Base-by-base conservation (phyloP, 2,888 invertebrate species). In the Glaucopsyche alexis region DNA sequence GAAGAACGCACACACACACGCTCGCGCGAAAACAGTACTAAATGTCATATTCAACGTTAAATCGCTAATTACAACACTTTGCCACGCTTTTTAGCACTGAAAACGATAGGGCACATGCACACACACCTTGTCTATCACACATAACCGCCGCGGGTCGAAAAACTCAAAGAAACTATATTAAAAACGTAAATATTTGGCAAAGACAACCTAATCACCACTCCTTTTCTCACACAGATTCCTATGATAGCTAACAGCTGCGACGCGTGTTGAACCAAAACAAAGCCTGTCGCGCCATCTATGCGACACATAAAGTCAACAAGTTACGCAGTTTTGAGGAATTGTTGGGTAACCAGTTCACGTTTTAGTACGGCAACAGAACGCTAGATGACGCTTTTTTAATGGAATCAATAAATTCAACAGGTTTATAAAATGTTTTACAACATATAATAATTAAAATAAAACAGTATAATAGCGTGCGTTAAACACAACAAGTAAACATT, bases 181-280 rank as follows among this genome's bases (percentile, higher is more conserved):
- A 91, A 91, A 89, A 85, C 89, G 81, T 86, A 84, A 82, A 85
- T 87, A 89, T 89, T 88, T 84, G 83, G 82, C 85, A 86, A 90
- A 91, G 85, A 88, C 91, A 86, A 83, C 85, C 86, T 91, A 91
- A 90, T 91, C 92, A 93, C 93, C 93, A 93, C 92, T 93, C 93
- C 93, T 93, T 93, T 91, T 90, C 92, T 89, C 91, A 90, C 90
- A 88, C 89, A 87, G 84, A 87, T 87, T 90, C 91, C 89, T 90
- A 88, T 91, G 92, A 92, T 93, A 93, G 90, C 90, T 87, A 93
- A 93, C 91, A 91, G 92, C 91, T 91, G 92, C 91, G 90, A 90
- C 87, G 89, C 85, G 84, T 85, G 85, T 81, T 84, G 85, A 83
- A 90, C 87, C 90, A 91, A 90, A 93, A 93, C 92, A 92, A 91